Evolutionary conservation across 1,140 invertebrate genomes (phyloP).

Genomic region (Contarinia nasturtii): DNA sequence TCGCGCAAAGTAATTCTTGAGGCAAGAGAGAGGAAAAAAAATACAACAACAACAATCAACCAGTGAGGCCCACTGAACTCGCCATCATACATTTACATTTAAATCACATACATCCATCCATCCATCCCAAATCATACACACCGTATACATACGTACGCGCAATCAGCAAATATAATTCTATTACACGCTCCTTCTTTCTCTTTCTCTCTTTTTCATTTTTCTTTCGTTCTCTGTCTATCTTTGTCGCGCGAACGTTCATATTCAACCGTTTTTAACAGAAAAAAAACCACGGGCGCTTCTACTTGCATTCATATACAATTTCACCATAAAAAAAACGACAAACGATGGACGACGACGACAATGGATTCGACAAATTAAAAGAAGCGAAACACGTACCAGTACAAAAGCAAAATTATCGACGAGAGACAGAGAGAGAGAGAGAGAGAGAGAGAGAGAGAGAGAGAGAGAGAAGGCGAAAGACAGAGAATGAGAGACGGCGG

Average conservation of each 20-base stretch:
- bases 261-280: too few relatives aligned
- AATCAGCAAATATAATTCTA: neutral
- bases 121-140: neutral
- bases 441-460: neutral
- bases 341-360: too few relatives aligned
- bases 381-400: slow-evolving; percentile 12
- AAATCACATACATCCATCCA: neutral
- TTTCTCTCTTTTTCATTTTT: slow-evolving; percentile 9
- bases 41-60: neutral
- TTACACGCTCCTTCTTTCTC: too few relatives aligned
- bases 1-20: neutral
- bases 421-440: too few relatives aligned
- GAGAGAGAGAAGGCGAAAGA: slow-evolving; percentile 4
- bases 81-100: neutral
- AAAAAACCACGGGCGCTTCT: slow-evolving; percentile 9
- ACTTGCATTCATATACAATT: slow-evolving; percentile 9
- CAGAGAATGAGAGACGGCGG: slow-evolving; percentile 9
- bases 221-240: too few relatives aligned
- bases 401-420: slow-evolving; percentile 6
- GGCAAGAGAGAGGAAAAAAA: neutral
- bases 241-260: too few relatives aligned
- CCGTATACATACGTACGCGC: neutral
- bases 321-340: slow-evolving; percentile 14
- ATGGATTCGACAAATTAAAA: slow-evolving; percentile 6
- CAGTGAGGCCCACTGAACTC: neutral